Evolutionary conservation across 2,797 vertebrate genomes (phyloP).

Genomic region (Xenentodon cancila): DNA sequence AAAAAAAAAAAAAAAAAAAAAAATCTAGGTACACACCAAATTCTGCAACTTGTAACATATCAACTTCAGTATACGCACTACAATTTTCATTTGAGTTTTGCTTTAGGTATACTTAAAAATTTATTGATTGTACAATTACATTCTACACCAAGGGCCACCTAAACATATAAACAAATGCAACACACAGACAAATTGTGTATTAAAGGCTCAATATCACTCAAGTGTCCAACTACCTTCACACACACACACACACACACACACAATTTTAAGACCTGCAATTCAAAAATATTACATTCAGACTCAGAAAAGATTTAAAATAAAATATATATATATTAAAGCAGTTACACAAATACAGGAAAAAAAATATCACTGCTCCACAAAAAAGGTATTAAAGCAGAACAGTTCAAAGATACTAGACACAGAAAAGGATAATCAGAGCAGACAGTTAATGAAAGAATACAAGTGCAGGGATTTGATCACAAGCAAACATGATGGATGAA

Average conservation of each 20-base stretch:
- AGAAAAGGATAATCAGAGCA: slow-evolving; percentile 22
- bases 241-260: no score
- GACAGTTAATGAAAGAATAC: slow-evolving; percentile 23
- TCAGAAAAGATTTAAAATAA: neutral
- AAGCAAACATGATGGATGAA: slow-evolving; percentile 61
- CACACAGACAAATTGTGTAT: no score
- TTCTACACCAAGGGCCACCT: no score
- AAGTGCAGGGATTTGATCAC: slow-evolving; percentile 35
- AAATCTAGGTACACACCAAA: slow-evolving; percentile 13
- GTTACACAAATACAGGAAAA: neutral
- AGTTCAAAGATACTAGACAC: slow-evolving; percentile 1
- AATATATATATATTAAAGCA: slow-evolving; percentile 5
- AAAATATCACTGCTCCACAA: slow-evolving; percentile 13
- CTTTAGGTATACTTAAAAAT: neutral
- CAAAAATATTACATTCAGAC: slow-evolving; percentile 23
- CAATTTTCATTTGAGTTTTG: slow-evolving; percentile 2
- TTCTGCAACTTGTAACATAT: slow-evolving; percentile 17
- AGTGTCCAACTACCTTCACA: no score
- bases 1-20: neutral
- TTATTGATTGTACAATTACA: no score
- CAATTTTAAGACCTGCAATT: slow-evolving; percentile 20
- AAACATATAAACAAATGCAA: no score
- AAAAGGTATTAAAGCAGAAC: slow-evolving; percentile 10
- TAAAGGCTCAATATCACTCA: no score
- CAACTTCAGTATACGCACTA: neutral